These are phyloP conservation scores for Platysteira castanea DNA, from an alignment of 2,113 vertebrate genomes.

Conservation along the genomic window DNA sequence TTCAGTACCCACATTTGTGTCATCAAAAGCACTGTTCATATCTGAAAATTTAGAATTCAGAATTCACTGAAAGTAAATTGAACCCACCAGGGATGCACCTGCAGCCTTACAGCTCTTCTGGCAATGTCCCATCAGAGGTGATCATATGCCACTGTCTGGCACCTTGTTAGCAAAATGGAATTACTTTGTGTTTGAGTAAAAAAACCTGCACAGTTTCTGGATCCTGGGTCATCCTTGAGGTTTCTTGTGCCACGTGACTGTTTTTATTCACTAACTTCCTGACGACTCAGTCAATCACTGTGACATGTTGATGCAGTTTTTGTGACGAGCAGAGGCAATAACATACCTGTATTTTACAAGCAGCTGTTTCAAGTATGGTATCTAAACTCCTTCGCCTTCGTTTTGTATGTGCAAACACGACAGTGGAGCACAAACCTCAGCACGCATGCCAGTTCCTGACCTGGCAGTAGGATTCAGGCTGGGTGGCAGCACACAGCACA, in stretches of 20 bases:
- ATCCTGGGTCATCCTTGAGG: not conserved
- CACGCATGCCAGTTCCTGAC: not conserved
- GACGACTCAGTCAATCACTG: not conserved
- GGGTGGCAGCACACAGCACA: not conserved
- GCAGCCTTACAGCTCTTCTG: not conserved
- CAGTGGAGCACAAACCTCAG: not conserved
- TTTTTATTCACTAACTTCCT: not conserved
- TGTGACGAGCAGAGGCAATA: not conserved
- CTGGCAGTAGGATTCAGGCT: not conserved
- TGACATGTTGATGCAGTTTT: not conserved
- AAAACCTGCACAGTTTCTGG: not conserved
- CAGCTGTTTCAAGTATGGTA: not conserved
- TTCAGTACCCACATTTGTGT: not conserved
- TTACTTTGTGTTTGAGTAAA: not conserved
- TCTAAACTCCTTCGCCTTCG: not conserved
- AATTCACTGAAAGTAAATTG: constrained; percentile 24
- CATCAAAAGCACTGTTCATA: constrained; percentile 8
- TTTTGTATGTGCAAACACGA: not conserved
- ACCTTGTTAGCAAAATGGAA: not conserved
- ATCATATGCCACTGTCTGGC: not conserved
- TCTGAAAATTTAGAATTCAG: not conserved
- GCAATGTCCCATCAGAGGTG: not conserved
- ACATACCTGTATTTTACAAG: not conserved
- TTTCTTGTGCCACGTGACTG: not conserved
- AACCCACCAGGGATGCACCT: not conserved